Evolutionary conservation across 2,888 invertebrate species (phyloP).

Genomic region (Endomychus coccineus): DNA sequence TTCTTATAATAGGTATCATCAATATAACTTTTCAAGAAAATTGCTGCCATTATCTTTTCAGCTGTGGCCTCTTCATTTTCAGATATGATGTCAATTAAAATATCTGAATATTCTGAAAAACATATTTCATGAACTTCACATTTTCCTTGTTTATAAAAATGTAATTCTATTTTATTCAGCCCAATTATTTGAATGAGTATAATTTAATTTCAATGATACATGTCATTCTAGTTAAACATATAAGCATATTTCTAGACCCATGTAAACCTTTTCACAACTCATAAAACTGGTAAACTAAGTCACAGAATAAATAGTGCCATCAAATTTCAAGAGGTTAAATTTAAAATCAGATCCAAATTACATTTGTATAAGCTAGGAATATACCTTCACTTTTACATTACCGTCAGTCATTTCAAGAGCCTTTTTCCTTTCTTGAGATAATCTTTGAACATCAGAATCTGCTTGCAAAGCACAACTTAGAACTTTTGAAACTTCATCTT

Average conservation of each 20-base stretch:
- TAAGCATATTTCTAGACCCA: too few relatives aligned
- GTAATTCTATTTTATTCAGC: too few relatives aligned
- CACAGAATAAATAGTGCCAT: background rate
- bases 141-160: too few relatives aligned
- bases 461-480: slow-evolving; percentile 31
- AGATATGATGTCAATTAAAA: slow-evolving; percentile 24
- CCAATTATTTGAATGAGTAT: too few relatives aligned
- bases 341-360: background rate
- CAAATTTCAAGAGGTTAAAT: background rate
- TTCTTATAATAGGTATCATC: slow-evolving; percentile 11
- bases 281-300: too few relatives aligned
- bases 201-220: too few relatives aligned
- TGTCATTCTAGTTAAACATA: too few relatives aligned
- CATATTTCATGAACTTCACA: too few relatives aligned
- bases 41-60: slow-evolving; percentile 25
- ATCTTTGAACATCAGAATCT: slow-evolving; percentile 27
- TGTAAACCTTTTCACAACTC: too few relatives aligned
- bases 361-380: slow-evolving; percentile 4
- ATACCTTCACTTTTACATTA: slow-evolving; percentile 17
- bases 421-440: slow-evolving; percentile 30
- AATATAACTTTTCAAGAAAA: slow-evolving; percentile 27
- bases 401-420: slow-evolving; percentile 33
- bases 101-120: slow-evolving; percentile 27
- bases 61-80: slow-evolving; percentile 20
- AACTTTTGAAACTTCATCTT: slow-evolving; percentile 29